A percentile compares a stretch with the other conserved stretches of the same genome.
phyloP scores from a whole-genome alignment of 2,113 vertebrate genomes.

The Sterna hirundo region DNA sequence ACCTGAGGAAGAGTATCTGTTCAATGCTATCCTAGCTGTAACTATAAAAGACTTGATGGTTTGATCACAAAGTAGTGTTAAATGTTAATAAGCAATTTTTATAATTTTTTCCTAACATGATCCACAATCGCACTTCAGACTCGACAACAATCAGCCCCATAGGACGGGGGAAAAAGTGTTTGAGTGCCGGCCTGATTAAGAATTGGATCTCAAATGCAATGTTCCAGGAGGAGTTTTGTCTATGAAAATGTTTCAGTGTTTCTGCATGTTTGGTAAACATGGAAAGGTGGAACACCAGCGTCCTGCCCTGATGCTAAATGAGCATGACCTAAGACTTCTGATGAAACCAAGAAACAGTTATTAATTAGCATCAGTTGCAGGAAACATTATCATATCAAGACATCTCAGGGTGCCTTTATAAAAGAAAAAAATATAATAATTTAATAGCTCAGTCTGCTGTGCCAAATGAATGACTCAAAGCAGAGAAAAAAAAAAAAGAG shows the following conservation, averaged over 20 bases:
- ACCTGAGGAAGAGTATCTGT: background rate
- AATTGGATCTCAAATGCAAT: background rate
- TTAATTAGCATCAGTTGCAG: constrained; percentile 43
- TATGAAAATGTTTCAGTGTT: background rate
- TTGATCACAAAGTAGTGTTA: background rate
- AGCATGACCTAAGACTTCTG: background rate
- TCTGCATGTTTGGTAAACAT: background rate
- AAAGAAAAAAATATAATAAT: constrained; percentile 25
- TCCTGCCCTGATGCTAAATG: background rate
- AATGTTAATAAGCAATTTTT: background rate
- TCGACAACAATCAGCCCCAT: background rate
- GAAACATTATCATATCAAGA: constrained; percentile 3
- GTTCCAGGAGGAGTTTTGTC: background rate
- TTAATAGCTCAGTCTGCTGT: constrained; percentile 35
- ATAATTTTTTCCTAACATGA: background rate
- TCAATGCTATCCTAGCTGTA: background rate
- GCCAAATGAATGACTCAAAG: constrained; percentile 55
- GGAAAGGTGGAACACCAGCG: background rate
- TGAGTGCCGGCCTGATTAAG: background rate
- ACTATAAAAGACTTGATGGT: background rate
- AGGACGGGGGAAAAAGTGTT: background rate
- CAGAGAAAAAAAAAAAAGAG: background rate
- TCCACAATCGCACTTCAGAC: background rate
- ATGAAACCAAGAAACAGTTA: constrained; percentile 29
- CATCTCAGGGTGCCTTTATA: constrained; percentile 44